Percentiles rank a stretch among this genome's conserved stretches.
Conservation (phyloP, 2,797 vertebrate genomes). For the Strix occidentalis region DNA sequence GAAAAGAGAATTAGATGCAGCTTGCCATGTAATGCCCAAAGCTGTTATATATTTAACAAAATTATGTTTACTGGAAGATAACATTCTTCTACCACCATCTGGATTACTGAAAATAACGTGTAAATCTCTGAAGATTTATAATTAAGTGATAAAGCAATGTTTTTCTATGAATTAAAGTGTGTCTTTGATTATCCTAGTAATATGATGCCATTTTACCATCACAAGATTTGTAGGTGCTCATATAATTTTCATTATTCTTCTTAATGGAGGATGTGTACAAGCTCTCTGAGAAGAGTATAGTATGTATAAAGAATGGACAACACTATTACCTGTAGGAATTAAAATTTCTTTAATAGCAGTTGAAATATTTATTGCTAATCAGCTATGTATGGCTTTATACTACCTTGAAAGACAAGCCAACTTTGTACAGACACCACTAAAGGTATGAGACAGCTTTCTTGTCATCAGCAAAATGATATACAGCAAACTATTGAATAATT, state of each 20-base stretch:
- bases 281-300: background rate
- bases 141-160: background rate
- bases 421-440: background rate
- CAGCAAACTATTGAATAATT: constrained; percentile 40
- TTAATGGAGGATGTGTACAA: background rate
- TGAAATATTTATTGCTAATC: constrained; percentile 59
- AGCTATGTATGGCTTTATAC: background rate
- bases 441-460: constrained; percentile 19
- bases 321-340: background rate
- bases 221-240: background rate
- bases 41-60: background rate
- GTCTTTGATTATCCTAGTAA: background rate
- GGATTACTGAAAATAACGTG: background rate
- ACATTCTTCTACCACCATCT: constrained; percentile 1
- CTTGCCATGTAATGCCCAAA: background rate
- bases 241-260: background rate
- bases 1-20: constrained; percentile 5
- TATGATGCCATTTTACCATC: background rate
- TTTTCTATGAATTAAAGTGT: background rate
- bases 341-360: constrained; percentile 19
- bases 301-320: background rate
- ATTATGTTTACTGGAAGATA: background rate
- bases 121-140: constrained; percentile 11
- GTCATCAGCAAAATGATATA: constrained; percentile 51
- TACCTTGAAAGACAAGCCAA: constrained; percentile 28